Evolutionary conservation across 2,888 invertebrate species (phyloP), one percentile per base, ranked within the genome.

Genomic region (Muscina levida): DNA sequence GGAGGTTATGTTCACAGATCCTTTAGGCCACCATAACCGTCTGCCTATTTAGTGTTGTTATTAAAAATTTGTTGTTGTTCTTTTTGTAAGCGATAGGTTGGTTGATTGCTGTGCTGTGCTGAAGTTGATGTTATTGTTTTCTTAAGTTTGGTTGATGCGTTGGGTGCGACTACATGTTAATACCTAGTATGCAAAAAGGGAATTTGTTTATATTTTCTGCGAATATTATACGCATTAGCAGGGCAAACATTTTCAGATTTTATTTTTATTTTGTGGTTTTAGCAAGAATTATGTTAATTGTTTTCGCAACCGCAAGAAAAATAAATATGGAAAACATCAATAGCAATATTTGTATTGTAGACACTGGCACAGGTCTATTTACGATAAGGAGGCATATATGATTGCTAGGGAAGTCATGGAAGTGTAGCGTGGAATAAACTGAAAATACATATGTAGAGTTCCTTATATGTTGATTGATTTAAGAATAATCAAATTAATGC

Each of bases 91-190:
- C n/a, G 10, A 44, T 44, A n/a, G 44, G 44, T 13, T 53, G 22
- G 17, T 53, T 53, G 31, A 8, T 31, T 31, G 31, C 8, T 31
- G 3, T 3, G 31, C 31, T 31, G 24, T 62, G n/a, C 42, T 78
- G 8, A 72, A 65, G 39, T 53, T 78, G 8, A 72, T 70, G 39
- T 53, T 70, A 44, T 70, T 65, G n/a, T 53, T 31, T 57, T 71
- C 42, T 59, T 48, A 39, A 59, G 59, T 37, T 59, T 26, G 37
- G 19, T 59, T 59, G 17, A 6, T 37, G 15, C 31, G 57, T 22
- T 57, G 5, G 57, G 48, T 15, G 1, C 17, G 48, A 17, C 2
- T 46, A 1, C 22, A 24, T 24, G 53, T 1, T 31, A 31, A 31
- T 31, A 5, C 31, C 31, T 8, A n/a, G n/a, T n/a, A n/a, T 48